Percentiles rank a stretch among this genome's conserved stretches.
These are phyloP conservation scores for Volucella zonaria DNA, from an alignment of 2,888 invertebrate species.

Conservation along the genomic window DNA sequence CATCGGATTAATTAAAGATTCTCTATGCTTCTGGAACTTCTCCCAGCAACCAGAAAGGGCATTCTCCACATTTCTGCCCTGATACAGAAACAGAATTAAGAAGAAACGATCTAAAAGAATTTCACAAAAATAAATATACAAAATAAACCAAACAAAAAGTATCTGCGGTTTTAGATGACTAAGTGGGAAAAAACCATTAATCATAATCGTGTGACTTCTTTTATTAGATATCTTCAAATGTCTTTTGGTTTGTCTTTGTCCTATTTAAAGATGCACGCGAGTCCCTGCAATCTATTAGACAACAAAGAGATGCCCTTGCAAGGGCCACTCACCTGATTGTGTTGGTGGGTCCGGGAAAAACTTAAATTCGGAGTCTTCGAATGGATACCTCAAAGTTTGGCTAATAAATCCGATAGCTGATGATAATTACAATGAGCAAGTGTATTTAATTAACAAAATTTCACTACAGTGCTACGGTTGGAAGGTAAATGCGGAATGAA, in stretches of 20 bases:
- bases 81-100: neutral
- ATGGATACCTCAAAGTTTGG: neutral
- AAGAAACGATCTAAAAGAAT: conserved; percentile 1
- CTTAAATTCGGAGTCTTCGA: neutral
- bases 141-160: neutral
- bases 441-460: conserved; percentile 16
- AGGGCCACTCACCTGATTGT: conserved; percentile 32
- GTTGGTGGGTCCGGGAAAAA: neutral
- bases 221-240: neutral
- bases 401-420: neutral
- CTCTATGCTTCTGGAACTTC: conserved; percentile 8
- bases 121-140: conserved; percentile 1
- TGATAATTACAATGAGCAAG: neutral
- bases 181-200: conserved; percentile 15
- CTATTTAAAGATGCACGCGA: conserved; percentile 16
- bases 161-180: conserved; percentile 45
- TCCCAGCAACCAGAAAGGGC: neutral
- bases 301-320: conserved; percentile 46
- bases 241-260: conserved; percentile 17
- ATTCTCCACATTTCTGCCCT: neutral
- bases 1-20: conserved; percentile 23
- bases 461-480: neutral
- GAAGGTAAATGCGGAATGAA: conserved; percentile 9
- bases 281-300: conserved; percentile 51
- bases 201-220: neutral